Conservation (phyloP, 1,140 invertebrate species). For the Lanistes nyassanus region DNA sequence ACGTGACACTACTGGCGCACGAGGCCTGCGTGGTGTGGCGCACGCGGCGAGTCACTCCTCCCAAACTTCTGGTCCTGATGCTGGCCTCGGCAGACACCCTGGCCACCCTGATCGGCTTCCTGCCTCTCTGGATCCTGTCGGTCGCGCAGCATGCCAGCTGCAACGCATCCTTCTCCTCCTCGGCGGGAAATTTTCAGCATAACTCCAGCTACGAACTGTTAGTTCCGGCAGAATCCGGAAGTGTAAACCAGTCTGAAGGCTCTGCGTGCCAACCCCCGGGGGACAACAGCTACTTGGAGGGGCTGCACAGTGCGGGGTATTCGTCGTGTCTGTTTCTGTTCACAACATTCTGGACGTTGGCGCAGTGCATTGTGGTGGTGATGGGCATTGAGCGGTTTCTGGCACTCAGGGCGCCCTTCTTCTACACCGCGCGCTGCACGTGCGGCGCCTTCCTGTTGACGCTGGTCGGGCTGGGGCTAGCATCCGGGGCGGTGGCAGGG, state of each 20-base stretch:
- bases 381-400: slow-evolving; percentile 23
- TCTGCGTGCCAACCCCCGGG: no score
- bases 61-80: slow-evolving; percentile 18
- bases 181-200: background rate
- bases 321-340: slow-evolving; percentile 8
- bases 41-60: slow-evolving; percentile 10
- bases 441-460: background rate
- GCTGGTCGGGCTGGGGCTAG: background rate
- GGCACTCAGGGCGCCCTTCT: slow-evolving; percentile 18
- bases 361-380: slow-evolving; percentile 19
- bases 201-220: background rate
- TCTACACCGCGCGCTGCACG: slow-evolving; percentile 20
- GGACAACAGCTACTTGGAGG: background rate
- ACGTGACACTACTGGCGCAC: slow-evolving; percentile 14
- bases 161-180: background rate
- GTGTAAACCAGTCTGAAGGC: no score
- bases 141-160: background rate
- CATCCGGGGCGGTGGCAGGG: slow-evolving; percentile 1
- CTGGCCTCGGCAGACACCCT: slow-evolving; percentile 1
- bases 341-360: slow-evolving; percentile 19
- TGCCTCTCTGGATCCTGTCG: slow-evolving; percentile 20
- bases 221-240: background rate
- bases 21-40: slow-evolving; percentile 13
- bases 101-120: slow-evolving; percentile 9
- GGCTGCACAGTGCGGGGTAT: background rate